phyloP scores from a whole-genome alignment of 2,797 vertebrate species.

The Philypnodon macrostomus region DNA sequence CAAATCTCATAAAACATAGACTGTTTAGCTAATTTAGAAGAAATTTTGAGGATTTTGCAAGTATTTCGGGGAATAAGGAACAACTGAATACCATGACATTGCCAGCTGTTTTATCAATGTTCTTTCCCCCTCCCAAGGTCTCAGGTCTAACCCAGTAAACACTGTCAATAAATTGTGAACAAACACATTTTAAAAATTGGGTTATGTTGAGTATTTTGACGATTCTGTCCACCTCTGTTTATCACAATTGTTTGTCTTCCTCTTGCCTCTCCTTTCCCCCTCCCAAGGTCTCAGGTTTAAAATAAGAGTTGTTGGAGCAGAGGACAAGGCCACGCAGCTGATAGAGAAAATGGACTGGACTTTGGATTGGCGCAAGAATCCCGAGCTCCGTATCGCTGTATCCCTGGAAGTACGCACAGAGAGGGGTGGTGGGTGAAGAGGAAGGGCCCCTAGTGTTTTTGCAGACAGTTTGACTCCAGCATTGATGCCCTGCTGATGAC shows the following conservation, averaged over 20 bases:
- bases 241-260: conserved; percentile 19
- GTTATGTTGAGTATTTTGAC: too few species aligned
- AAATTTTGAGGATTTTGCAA: background rate
- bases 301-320: conserved; percentile 14
- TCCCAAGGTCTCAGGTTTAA: conserved; percentile 33
- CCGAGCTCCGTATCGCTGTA: conserved; percentile 3
- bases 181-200: too few species aligned
- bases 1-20: too few species aligned
- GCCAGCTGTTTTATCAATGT: too few species aligned
- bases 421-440: conserved; percentile 20
- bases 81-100: background rate
- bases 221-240: background rate
- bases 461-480: conserved; percentile 59
- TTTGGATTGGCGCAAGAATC: conserved; percentile 28
- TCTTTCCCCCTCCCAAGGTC: too few species aligned
- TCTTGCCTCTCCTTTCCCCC: conserved; percentile 11
- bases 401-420: too few species aligned
- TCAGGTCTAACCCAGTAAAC: too few species aligned
- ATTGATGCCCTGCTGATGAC: conserved; percentile 25
- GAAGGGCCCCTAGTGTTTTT: conserved; percentile 40
- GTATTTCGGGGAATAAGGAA: too few species aligned
- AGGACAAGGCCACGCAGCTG: conserved; percentile 25
- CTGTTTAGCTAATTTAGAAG: too few species aligned
- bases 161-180: too few species aligned
- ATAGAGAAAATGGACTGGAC: conserved; percentile 14